Conservation (phyloP, 2,888 invertebrate genomes). For the Caenorhabditis virilis region DNA sequence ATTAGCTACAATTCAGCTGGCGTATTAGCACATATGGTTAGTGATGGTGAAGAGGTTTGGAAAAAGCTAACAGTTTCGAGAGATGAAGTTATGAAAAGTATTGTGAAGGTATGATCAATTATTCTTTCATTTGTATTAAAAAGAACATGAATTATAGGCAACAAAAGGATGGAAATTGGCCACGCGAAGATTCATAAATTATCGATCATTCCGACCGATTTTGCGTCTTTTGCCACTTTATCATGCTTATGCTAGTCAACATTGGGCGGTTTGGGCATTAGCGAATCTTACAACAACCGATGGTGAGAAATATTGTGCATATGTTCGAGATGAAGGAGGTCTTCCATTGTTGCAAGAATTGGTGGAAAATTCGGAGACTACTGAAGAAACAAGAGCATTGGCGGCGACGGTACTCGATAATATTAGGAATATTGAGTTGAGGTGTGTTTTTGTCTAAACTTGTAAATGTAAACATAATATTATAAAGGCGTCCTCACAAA, state of each 20-base stretch:
- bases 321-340: slow-evolving; percentile 86
- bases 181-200: slow-evolving; percentile 91
- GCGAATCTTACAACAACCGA: slow-evolving; percentile 92
- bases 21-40: slow-evolving; percentile 90
- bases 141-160: slow-evolving; percentile 74
- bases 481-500: too few species aligned
- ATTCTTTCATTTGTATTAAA: background rate
- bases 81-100: slow-evolving; percentile 56
- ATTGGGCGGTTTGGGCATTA: slow-evolving; percentile 96
- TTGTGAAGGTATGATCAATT: slow-evolving; percentile 48
- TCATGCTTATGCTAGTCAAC: slow-evolving; percentile 68
- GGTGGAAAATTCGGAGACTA: slow-evolving; percentile 44
- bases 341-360: slow-evolving; percentile 76
- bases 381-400: slow-evolving; percentile 37
- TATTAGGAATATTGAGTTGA: slow-evolving; percentile 30
- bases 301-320: slow-evolving; percentile 82
- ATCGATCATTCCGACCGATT: slow-evolving; percentile 92
- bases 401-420: slow-evolving; percentile 51
- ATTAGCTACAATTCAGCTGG: slow-evolving; percentile 74
- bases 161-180: slow-evolving; percentile 86
- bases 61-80: slow-evolving; percentile 62
- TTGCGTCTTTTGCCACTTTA: slow-evolving; percentile 70
- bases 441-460: slow-evolving; percentile 3
- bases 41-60: slow-evolving; percentile 87
- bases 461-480: background rate